Conservation (phyloP, 1,140 invertebrate species). For the Apolygus lucorum region DNA sequence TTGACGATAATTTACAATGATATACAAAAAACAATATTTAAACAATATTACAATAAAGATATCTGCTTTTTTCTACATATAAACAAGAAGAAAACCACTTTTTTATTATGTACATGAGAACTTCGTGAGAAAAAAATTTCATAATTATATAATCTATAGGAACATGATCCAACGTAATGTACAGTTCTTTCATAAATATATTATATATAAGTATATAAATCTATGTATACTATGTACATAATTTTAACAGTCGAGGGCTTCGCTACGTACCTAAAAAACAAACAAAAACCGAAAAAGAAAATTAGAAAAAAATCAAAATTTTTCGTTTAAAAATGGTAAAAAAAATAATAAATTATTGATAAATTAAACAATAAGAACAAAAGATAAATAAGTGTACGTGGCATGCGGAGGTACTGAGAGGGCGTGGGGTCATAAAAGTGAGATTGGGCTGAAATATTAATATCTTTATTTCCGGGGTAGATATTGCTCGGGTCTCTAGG, state of each 20-base stretch:
- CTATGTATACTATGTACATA: constrained; percentile 17
- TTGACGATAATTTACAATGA: not conserved
- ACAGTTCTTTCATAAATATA: not conserved
- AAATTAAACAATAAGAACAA: constrained; percentile 3
- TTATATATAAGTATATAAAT: constrained; percentile 6
- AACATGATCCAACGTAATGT: constrained; percentile 5
- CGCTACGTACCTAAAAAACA: constrained; percentile 22
- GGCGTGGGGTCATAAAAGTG: constrained; percentile 16
- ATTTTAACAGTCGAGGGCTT: constrained; percentile 11
- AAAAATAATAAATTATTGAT: constrained; percentile 5
- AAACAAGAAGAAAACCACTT: too few species aligned
- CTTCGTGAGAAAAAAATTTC: not conserved
- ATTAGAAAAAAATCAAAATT: constrained; percentile 8
- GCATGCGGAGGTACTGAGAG: constrained; percentile 9
- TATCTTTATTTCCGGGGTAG: constrained; percentile 26
- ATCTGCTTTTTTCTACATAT: constrained; percentile 7
- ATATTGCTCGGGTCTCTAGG: constrained; percentile 22
- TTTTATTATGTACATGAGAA: too few species aligned
- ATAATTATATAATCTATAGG: constrained; percentile 4
- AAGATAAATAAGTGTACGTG: constrained; percentile 20
- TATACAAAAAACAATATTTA: not conserved
- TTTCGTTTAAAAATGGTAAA: not conserved
- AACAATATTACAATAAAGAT: not conserved
- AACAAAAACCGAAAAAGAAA: constrained; percentile 18
- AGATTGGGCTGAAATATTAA: constrained; percentile 24